Base-by-base conservation (phyloP, 2,113 vertebrate species). In the Phrynosoma blainvillii region DNA sequence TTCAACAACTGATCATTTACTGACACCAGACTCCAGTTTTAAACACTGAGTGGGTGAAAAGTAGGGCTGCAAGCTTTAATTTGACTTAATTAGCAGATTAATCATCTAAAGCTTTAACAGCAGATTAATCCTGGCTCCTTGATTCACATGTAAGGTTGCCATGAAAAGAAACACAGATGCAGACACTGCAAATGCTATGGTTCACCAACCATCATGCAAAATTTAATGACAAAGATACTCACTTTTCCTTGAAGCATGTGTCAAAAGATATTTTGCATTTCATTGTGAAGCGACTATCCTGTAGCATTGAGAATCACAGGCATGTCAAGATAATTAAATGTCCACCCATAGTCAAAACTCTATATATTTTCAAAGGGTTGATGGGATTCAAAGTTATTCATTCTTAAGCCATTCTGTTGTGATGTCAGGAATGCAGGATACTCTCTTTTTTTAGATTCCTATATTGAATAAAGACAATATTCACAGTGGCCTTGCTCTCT, bases 1-100 rank as follows among this genome's bases (percentile, higher is more conserved):
- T 76, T 52, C 27, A 52, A n/a, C 20, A 56, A 88, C 6, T 47
- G 11, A n/a, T 66, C 25, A 16, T 83, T 77, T 88, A 70, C 30
- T 23, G 66, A 4, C 23, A 82, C 13, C 73, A 76, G 30, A 68
- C 75, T 88, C 5, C 71, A 68, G 7, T 47, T 87, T 82, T 54
- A 82, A 82, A 71, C 14, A 66, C 9, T 54, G 73, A 82, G 21
- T 54, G 30, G 42, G 11, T 80, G 32, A 30, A 73, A 86, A 80
- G 52, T 70, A 86, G 6, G 18, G 10, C 65, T 79, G 14, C n/a
- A 73, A 73, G 40, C 56, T 82, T 75, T 87, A 42, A 85, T 77
- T 62, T 65, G 74, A 66, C 40, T 65, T 82, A 75, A 82, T 76
- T 20, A 82, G 56, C 18, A 77, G 85, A 79, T 87, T 79, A 79